Conservation (phyloP, 2,888 invertebrate genomes). For the Luperina nickerlii region DNA sequence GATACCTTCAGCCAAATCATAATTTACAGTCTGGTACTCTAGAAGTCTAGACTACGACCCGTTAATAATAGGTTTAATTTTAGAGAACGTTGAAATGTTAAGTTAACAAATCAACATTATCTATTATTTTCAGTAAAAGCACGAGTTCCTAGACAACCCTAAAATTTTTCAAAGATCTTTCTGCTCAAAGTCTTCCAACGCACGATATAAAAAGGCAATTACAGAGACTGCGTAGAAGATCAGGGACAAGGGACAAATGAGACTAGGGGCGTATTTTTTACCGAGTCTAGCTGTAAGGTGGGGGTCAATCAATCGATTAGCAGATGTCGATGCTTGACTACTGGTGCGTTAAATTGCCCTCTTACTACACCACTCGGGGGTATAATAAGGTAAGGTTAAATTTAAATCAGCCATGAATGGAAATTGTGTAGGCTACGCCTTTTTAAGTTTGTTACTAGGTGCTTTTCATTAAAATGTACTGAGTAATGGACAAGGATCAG, state of each 20-base stretch:
- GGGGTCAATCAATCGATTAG: conserved; percentile 89
- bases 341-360: conserved; percentile 88
- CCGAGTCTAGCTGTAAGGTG: conserved; percentile 79
- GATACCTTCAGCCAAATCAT: neutral
- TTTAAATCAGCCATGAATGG: conserved; percentile 67
- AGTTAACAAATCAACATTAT: neutral
- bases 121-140: neutral
- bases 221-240: conserved; percentile 70
- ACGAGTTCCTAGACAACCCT: too few relatives aligned
- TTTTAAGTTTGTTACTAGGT: neutral
- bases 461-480: neutral
- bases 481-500: neutral
- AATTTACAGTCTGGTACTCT: neutral
- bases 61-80: neutral
- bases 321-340: conserved; percentile 88
- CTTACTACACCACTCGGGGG: conserved; percentile 76
- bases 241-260: conserved; percentile 75
- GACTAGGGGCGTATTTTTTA: conserved; percentile 81
- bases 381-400: conserved; percentile 82
- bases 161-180: neutral
- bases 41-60: neutral
- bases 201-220: conserved; percentile 71
- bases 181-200: neutral
- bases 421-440: conserved; percentile 16
- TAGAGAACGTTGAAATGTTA: neutral